A percentile compares a stretch with the other conserved stretches of the same genome.
Evolutionary conservation across 2,888 invertebrate species (phyloP).

Genomic region (Stenchaetothrips biformis): DNA sequence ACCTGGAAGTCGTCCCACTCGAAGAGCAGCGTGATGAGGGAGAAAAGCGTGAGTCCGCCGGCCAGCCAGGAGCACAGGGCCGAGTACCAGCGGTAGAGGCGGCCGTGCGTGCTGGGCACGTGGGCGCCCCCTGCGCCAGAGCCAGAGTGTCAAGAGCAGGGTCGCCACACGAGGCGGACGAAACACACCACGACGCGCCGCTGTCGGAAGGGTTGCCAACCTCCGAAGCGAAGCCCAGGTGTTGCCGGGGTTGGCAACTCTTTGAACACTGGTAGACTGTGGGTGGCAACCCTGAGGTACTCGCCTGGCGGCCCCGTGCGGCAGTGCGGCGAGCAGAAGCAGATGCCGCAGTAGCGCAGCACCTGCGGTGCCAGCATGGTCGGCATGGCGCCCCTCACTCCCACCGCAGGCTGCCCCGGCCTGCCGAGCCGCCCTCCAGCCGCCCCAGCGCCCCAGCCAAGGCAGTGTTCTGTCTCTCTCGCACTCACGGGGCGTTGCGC

Average conservation of each 20-base stretch:
- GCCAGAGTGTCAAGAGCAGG: background rate
- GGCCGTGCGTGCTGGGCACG: background rate
- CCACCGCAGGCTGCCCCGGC: too few species aligned
- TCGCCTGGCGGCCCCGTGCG: background rate
- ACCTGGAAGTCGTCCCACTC: background rate
- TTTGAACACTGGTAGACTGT: background rate
- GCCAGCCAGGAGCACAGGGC: background rate
- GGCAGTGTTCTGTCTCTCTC: too few species aligned
- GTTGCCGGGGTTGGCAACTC: background rate
- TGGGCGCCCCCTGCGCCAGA: background rate
- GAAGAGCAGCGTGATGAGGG: background rate
- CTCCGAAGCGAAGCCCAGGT: too few species aligned
- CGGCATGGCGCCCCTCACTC: background rate
- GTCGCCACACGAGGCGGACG: background rate
- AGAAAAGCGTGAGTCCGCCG: background rate
- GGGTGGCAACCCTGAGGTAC: background rate
- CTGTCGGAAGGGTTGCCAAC: too few species aligned
- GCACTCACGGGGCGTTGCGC: too few species aligned
- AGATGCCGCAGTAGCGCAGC: background rate
- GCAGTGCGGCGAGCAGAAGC: constrained; percentile 9
- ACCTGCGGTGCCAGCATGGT: background rate
- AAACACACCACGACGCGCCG: too few species aligned
- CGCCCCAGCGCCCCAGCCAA: too few species aligned
- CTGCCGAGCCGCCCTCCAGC: too few species aligned
- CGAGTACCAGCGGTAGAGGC: background rate